A percentile compares a stretch with the other conserved stretches of the same genome.
Conservation (phyloP, 1,140 invertebrate species). For the Rhagoletis pomonella region DNA sequence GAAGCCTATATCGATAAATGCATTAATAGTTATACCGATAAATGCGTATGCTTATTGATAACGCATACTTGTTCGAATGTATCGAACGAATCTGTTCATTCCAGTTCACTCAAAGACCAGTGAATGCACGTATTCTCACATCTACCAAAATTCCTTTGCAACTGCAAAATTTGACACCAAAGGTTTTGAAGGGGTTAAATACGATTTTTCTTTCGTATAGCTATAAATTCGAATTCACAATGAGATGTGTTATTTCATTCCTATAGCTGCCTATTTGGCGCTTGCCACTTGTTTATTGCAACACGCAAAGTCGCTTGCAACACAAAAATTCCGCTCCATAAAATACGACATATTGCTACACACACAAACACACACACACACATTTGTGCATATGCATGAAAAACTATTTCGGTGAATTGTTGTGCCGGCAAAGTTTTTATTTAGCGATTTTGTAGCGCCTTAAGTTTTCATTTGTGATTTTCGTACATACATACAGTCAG, state of each 20-base stretch:
- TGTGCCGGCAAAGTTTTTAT: background rate
- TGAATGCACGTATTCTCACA: too few relatives aligned
- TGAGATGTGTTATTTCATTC: background rate
- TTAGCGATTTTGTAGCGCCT: background rate
- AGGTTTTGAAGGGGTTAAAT: too few relatives aligned
- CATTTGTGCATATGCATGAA: background rate
- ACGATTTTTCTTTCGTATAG: too few relatives aligned
- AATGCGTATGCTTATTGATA: too few relatives aligned
- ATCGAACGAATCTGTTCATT: too few relatives aligned
- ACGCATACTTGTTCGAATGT: too few relatives aligned
- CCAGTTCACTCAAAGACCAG: too few relatives aligned
- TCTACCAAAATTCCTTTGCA: too few relatives aligned
- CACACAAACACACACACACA: background rate
- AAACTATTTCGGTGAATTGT: background rate
- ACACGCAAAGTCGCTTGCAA: constrained; percentile 1
- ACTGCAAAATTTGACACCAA: too few relatives aligned
- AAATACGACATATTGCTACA: constrained; percentile 14
- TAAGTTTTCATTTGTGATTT: background rate
- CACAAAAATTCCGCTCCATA: constrained; percentile 46
- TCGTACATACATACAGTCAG: background rate
- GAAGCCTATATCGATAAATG: too few relatives aligned
- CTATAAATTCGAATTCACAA: too few relatives aligned
- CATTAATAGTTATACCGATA: too few relatives aligned
- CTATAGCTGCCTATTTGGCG: background rate
- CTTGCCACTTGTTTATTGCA: constrained; percentile 36